These are phyloP conservation scores for Pelodytes ibericus DNA, from an alignment of 2,797 vertebrate species.

Conservation along the genomic window DNA sequence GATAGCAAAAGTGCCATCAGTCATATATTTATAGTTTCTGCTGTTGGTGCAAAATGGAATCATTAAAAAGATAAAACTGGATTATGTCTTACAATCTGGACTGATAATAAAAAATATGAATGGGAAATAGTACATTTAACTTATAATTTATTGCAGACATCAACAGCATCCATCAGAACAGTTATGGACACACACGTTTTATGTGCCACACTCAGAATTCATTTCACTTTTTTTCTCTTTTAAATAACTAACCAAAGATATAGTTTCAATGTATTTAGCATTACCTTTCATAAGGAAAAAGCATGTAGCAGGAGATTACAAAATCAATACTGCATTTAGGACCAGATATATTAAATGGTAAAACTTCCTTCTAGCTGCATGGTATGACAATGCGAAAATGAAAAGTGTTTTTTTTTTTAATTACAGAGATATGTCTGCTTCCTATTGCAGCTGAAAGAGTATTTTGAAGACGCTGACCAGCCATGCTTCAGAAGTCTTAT, in stretches of 20 bases:
- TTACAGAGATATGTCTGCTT: constrained; percentile 14
- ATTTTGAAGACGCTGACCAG: background rate
- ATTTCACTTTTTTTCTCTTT: constrained; percentile 51
- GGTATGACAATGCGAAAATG: constrained; percentile 33
- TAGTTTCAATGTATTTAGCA: constrained; percentile 46
- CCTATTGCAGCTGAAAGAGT: constrained; percentile 21
- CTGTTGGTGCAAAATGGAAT: constrained; percentile 72
- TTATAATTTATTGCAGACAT: constrained; percentile 75
- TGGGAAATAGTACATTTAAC: constrained; percentile 67
- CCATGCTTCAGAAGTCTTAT: constrained; percentile 21
- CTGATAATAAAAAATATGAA: constrained; percentile 75
- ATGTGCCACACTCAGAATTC: constrained; percentile 59
- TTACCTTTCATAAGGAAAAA: constrained; percentile 48
- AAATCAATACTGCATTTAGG: constrained; percentile 51
- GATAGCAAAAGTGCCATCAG: constrained; percentile 66
- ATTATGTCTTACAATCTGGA: constrained; percentile 77
- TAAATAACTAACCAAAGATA: constrained; percentile 50
- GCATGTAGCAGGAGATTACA: constrained; percentile 43
- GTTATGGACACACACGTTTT: constrained; percentile 63
- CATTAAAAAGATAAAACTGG: constrained; percentile 77
- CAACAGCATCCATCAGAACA: constrained; percentile 58
- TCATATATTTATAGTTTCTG: constrained; percentile 78
- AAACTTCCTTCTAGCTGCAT: constrained; percentile 7
- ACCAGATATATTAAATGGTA: constrained; percentile 47
- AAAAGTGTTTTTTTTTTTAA: constrained; percentile 20